Evolutionary conservation across 2,113 vertebrate species (phyloP).

Genomic region (Atherinomorus stipes): DNA sequence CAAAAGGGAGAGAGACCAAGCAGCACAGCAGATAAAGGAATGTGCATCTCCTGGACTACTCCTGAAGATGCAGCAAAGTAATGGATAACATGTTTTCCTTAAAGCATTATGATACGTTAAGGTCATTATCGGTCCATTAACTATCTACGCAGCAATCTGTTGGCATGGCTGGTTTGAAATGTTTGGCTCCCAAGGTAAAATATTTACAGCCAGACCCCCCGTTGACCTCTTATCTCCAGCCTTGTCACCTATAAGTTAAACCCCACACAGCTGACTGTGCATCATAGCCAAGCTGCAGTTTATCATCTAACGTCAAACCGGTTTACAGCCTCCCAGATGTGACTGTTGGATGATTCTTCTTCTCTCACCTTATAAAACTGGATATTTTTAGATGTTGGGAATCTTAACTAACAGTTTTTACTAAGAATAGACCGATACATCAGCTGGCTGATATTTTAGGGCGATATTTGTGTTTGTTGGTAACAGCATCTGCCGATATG

Average conservation of each 20-base stretch:
- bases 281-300: background rate
- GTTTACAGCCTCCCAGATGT: background rate
- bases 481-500: too few species aligned
- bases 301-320: background rate
- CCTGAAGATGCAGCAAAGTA: slow-evolving; percentile 2
- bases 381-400: background rate
- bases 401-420: background rate
- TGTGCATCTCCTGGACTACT: background rate
- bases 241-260: background rate
- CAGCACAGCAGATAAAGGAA: slow-evolving; percentile 10
- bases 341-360: background rate
- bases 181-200: background rate
- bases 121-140: slow-evolving; percentile 55
- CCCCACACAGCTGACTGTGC: background rate
- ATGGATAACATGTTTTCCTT: slow-evolving; percentile 47
- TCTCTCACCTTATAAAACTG: background rate
- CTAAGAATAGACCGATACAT: too few species aligned
- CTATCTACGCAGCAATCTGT: slow-evolving; percentile 11
- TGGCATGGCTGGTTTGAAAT: slow-evolving; percentile 9
- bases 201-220: background rate
- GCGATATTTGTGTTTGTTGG: too few species aligned
- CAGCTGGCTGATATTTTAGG: too few species aligned
- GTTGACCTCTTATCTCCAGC: background rate
- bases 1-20: slow-evolving; percentile 9
- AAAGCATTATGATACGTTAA: slow-evolving; percentile 41